Evolutionary conservation across 1,140 invertebrate genomes (phyloP).

Genomic region (Ephestia elutella): DNA sequence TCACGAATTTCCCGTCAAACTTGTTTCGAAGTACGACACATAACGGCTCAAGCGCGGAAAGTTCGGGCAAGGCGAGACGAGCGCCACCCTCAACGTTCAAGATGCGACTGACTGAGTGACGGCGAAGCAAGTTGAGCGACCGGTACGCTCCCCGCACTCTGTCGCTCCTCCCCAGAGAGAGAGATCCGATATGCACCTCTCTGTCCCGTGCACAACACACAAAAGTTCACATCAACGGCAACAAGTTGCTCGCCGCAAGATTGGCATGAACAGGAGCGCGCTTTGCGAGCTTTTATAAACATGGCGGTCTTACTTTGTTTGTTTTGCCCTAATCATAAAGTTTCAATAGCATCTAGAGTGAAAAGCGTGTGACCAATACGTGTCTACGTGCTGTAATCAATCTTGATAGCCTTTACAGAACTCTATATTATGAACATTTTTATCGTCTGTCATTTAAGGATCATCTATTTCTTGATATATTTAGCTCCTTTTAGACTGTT

Average conservation of each 20-base stretch:
- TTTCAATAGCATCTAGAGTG: constrained; percentile 46
- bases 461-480: too few species aligned
- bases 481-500: background rate
- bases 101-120: constrained; percentile 55
- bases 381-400: constrained; percentile 4
- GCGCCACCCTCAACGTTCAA: constrained; percentile 36
- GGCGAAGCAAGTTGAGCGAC: constrained; percentile 54
- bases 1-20: constrained; percentile 72
- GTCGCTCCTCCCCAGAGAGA: constrained; percentile 63
- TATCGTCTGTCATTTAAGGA: background rate
- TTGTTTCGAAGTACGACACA: constrained; percentile 69
- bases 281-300: constrained; percentile 71
- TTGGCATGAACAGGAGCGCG: constrained; percentile 72
- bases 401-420: background rate
- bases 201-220: constrained; percentile 27
- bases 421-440: background rate
- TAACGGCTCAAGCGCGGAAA: constrained; percentile 48
- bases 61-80: constrained; percentile 27
- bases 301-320: constrained; percentile 68
- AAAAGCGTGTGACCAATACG: constrained; percentile 31
- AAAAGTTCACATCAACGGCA: constrained; percentile 69
- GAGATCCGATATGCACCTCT: constrained; percentile 43
- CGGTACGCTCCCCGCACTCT: constrained; percentile 54
- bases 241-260: constrained; percentile 70
- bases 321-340: constrained; percentile 66